Base-by-base conservation (phyloP, 1,140 invertebrate species). In the Bombus huntii region DNA sequence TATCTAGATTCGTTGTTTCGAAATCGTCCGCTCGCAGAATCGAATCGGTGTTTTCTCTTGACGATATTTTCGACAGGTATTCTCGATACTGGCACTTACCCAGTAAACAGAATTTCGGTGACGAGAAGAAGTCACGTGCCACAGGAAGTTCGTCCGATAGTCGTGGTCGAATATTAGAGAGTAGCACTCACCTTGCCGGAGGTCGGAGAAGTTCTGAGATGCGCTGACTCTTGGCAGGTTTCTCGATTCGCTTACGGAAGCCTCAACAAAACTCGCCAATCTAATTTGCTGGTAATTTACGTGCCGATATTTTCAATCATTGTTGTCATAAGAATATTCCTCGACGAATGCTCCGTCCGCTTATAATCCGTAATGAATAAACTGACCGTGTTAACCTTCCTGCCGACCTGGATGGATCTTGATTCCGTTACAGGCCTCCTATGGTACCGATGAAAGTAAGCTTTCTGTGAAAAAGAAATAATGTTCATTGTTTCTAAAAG, bases 181-280 rank as follows among this genome's bases (percentile, higher is more conserved):
- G 76, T 82, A 70, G 86, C 82, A 91, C 91, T 92, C 91, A 88
- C 90, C 85, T 91, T 87, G 74, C 75, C 87, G 88, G 86, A 86
- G 87, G 82, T 81, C 85, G 80, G 86, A 89, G 88, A 87, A 88
- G 89, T 91, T 94, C 92, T 94, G 92, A 91, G 87, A 83, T 88
- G 80, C 85, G 66, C 86, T 78, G 72, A 87, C 88, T 89, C 87
- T 94, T 95, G 86, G 82, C 84, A 87, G 94, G 92, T 87, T 95
- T 95, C 94, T 85, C 92, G 89, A 95, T 93, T 95, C 92, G 89
- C 94, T 94, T 94, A 94, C 87, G 88, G 94, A 95, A 94, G 92
- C 94, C 94, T 91, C 91, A 87, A 88, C 91, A 88, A 88, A 92
- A 91, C 91, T 89, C 78, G 84, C 87, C 77, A 95, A 95, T 95